Evolutionary conservation across 2,797 vertebrate genomes (phyloP).

Genomic region (Phataginus tricuspis): DNA sequence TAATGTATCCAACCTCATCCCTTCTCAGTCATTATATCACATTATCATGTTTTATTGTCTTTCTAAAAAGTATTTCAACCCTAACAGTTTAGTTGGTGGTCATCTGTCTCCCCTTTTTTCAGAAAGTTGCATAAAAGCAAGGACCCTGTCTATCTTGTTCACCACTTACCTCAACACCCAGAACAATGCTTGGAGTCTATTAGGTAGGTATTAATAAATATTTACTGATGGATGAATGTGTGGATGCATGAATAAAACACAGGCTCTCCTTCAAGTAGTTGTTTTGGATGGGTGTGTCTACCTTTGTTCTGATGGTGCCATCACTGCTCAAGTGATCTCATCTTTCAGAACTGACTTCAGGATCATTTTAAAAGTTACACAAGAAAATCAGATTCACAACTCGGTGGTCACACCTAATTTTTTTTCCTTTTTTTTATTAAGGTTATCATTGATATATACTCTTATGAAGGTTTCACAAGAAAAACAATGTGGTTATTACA

Average conservation of each 20-base stretch:
- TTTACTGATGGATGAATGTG: not conserved
- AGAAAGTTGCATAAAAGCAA: slow-evolving; percentile 23
- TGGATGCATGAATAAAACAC: not conserved
- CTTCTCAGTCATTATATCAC: not conserved
- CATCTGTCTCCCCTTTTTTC: not conserved
- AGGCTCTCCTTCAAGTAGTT: not conserved
- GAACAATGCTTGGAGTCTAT: not conserved
- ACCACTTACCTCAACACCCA: not conserved
- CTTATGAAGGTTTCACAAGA: too few species aligned
- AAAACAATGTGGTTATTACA: too few species aligned
- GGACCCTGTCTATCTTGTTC: not conserved
- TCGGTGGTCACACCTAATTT: not conserved
- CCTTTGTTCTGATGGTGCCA: not conserved
- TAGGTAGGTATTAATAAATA: not conserved
- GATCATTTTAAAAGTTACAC: not conserved
- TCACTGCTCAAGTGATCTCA: not conserved
- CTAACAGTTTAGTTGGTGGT: not conserved
- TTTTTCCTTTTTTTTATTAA: not conserved
- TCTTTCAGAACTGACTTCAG: not conserved
- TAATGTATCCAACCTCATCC: not conserved
- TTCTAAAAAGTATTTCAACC: not conserved
- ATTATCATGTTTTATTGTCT: not conserved
- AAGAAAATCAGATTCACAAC: slow-evolving; percentile 25
- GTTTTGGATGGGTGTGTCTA: not conserved
- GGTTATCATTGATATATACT: too few species aligned